Evolutionary conservation across 2,888 invertebrate species (phyloP).

Genomic region (Myathropa florea): DNA sequence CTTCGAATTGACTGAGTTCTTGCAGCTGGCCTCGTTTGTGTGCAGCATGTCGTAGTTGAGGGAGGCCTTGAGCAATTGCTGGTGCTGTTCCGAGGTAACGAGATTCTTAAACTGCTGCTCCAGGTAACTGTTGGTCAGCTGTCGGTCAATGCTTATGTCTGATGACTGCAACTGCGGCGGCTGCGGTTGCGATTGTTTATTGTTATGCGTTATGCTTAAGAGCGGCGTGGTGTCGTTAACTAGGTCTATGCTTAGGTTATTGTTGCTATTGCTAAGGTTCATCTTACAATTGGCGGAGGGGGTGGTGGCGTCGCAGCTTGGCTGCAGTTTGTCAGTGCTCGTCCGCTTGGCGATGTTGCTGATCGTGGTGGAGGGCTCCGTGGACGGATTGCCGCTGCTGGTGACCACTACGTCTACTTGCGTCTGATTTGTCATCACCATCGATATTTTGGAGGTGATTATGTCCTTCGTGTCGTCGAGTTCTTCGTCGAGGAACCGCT

Average conservation of each 20-base stretch:
- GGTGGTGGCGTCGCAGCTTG: conserved; percentile 36
- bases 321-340: conserved; percentile 52
- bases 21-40: conserved; percentile 74
- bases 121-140: conserved; percentile 64
- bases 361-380: conserved; percentile 50
- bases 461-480: conserved; percentile 80
- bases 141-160: conserved; percentile 54
- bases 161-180: conserved; percentile 19
- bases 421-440: conserved; percentile 57
- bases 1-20: conserved; percentile 76
- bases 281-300: conserved; percentile 54
- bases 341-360: conserved; percentile 42
- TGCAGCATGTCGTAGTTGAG: conserved; percentile 69
- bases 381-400: conserved; percentile 37
- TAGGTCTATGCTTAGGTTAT: conserved; percentile 64
- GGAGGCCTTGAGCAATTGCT: conserved; percentile 57
- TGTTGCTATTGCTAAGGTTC: conserved; percentile 65
- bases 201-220: conserved; percentile 71
- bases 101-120: conserved; percentile 68
- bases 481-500: conserved; percentile 79
- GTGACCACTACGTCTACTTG: conserved; percentile 51
- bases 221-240: conserved; percentile 61
- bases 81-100: conserved; percentile 57
- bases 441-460: conserved; percentile 77
- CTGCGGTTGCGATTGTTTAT: conserved; percentile 33